phyloP scores from a whole-genome alignment of 1,140 invertebrate species.

The Drosophila persimilis region DNA sequence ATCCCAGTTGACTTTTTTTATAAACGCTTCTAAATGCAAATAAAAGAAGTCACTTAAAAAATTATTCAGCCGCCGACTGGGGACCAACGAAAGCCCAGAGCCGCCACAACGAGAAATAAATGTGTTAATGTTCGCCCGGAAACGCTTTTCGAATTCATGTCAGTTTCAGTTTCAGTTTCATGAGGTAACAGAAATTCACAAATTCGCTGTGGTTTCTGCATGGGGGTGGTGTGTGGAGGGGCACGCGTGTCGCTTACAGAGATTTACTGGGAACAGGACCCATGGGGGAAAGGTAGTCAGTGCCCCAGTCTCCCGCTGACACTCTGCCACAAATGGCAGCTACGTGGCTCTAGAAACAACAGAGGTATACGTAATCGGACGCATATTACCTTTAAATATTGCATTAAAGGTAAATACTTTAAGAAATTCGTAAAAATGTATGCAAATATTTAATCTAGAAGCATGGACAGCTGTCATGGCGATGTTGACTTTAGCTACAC shows the following conservation, averaged over 20 bases:
- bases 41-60: constrained; percentile 77
- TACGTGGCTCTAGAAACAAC: constrained; percentile 48
- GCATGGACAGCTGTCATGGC: constrained; percentile 45
- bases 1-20: constrained; percentile 51
- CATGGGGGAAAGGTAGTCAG: constrained; percentile 27
- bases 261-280: constrained; percentile 40
- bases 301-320: constrained; percentile 3
- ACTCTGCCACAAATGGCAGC: constrained; percentile 57
- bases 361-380: not conserved
- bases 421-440: constrained; percentile 13
- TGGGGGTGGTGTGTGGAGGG: constrained; percentile 17
- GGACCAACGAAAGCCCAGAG: constrained; percentile 35
- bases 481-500: constrained; percentile 21
- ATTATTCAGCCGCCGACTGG: constrained; percentile 53
- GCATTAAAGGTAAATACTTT: constrained; percentile 22
- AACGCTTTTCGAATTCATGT: constrained; percentile 77
- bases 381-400: constrained; percentile 25
- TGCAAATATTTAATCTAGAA: constrained; percentile 29
- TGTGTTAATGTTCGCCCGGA: constrained; percentile 68
- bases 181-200: constrained; percentile 66
- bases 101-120: constrained; percentile 41
- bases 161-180: constrained; percentile 69
- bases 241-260: constrained; percentile 63
- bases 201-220: constrained; percentile 40
- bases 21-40: constrained; percentile 68